Conservation (phyloP, 2,888 invertebrate genomes). For the Argyra leucocephala region DNA sequence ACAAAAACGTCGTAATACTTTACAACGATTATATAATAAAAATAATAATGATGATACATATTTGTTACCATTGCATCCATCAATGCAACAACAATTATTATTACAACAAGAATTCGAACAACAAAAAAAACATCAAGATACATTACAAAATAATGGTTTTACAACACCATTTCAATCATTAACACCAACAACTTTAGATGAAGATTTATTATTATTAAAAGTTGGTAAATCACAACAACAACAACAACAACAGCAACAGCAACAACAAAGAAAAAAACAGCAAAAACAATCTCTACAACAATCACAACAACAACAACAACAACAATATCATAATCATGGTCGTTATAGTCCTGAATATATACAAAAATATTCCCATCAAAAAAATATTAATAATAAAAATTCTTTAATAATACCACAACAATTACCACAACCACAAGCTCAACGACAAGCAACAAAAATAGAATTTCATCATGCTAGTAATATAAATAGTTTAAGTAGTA, state of each 20-base stretch:
- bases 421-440: conserved; percentile 10
- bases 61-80: conserved; percentile 1
- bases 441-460: conserved; percentile 9
- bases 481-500: neutral
- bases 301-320: conserved; percentile 11
- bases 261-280: neutral
- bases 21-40: neutral
- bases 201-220: neutral
- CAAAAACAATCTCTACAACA: conserved; percentile 20
- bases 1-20: neutral
- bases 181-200: neutral
- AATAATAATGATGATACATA: neutral
- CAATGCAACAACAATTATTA: conserved; percentile 10
- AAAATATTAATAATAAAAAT: neutral
- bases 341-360: neutral
- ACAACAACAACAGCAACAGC: conserved; percentile 19
- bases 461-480: neutral
- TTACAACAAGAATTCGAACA: conserved; percentile 7
- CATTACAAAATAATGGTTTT: neutral
- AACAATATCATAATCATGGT: conserved; percentile 12
- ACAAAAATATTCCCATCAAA: neutral
- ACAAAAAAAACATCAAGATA: neutral
- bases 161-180: conserved; percentile 6
- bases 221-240: neutral
- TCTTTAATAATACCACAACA: neutral